phyloP scores from a whole-genome alignment of 2,113 vertebrate genomes.

The Calcarius ornatus region DNA sequence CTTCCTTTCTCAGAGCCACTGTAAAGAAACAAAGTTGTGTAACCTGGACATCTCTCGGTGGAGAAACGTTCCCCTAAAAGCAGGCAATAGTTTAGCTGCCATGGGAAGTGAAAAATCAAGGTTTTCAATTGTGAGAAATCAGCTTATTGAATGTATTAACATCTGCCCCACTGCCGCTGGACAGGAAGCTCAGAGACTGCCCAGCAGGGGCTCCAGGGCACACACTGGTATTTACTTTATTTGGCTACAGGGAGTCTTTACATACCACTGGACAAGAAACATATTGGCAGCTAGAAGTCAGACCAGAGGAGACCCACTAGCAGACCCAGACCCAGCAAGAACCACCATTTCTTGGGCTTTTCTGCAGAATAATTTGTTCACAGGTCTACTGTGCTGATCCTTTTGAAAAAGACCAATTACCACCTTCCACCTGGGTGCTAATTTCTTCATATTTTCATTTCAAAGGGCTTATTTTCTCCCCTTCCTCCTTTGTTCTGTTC shows the following conservation, averaged over 20 bases:
- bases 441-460: conserved; percentile 22
- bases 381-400: background rate
- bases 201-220: background rate
- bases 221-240: background rate
- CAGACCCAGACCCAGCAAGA: background rate
- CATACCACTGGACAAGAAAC: background rate
- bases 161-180: background rate
- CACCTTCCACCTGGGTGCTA: background rate
- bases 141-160: background rate
- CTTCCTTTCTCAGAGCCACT: conserved; percentile 90
- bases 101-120: background rate
- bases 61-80: background rate
- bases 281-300: background rate
- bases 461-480: background rate
- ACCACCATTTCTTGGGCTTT: background rate
- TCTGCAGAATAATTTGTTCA: background rate
- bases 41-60: background rate
- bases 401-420: background rate
- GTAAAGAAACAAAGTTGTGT: conserved; percentile 44
- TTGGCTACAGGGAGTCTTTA: background rate
- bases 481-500: background rate
- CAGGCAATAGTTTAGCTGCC: background rate
- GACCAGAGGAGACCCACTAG: background rate
- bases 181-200: background rate
- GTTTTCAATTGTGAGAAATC: background rate